phyloP scores from a whole-genome alignment of 2,888 invertebrate genomes.

The Strigamia maritima region DNA sequence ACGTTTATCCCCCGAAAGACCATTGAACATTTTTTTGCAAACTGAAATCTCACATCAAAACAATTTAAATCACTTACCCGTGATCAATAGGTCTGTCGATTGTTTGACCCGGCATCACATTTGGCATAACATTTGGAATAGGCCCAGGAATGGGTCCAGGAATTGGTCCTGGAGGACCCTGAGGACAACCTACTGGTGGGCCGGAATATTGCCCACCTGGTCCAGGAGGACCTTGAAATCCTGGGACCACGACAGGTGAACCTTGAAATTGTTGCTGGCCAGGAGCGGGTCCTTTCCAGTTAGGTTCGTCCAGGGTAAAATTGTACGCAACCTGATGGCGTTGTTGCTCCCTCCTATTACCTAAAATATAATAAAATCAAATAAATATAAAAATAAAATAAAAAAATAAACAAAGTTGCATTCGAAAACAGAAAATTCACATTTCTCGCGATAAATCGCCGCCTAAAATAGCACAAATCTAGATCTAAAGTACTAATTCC shows the following conservation, averaged over 20 bases:
- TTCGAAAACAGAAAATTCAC: too few species aligned
- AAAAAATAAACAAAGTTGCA: neutral
- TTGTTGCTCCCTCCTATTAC: conserved; percentile 37
- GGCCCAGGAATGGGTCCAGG: conserved; percentile 58
- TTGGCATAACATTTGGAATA: conserved; percentile 62
- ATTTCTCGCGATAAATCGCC: too few species aligned
- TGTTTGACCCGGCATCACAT: conserved; percentile 58
- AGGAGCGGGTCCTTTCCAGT: conserved; percentile 75
- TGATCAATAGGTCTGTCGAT: conserved; percentile 51
- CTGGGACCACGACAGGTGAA: conserved; percentile 40
- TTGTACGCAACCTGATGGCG: conserved; percentile 38
- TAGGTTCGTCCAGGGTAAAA: conserved; percentile 69
- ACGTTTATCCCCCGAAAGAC: neutral
- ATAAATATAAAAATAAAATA: neutral
- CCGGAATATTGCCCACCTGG: conserved; percentile 38
- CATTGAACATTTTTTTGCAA: neutral
- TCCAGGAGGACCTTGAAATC: conserved; percentile 41
- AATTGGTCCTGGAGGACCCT: conserved; percentile 68
- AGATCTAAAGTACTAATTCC: too few species aligned
- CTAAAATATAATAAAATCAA: neutral
- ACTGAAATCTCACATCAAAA: neutral
- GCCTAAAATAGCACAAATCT: too few species aligned
- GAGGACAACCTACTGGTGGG: conserved; percentile 61
- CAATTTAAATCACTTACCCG: conserved; percentile 59
- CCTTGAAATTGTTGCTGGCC: conserved; percentile 46